phyloP scores from a whole-genome alignment of 2,113 vertebrate genomes.

The Aspiorhynchus laticeps region DNA sequence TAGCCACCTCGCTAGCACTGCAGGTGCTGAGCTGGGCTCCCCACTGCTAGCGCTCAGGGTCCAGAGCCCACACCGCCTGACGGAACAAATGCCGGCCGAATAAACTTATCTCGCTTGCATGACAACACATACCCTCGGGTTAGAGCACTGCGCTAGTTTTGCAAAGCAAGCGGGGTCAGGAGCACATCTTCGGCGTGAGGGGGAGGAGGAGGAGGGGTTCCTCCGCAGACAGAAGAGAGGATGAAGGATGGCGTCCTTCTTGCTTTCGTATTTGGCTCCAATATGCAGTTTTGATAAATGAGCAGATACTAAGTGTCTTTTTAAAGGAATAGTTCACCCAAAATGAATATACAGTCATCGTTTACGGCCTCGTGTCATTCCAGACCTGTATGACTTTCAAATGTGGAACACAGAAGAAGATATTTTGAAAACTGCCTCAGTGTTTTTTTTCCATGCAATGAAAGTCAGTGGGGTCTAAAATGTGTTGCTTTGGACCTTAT shows the following conservation, averaged over 20 bases:
- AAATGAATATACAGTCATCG: neutral
- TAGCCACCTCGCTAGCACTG: conserved; percentile 79
- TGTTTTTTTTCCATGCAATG: neutral
- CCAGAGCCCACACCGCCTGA: conserved; percentile 85
- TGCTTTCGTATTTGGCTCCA: conserved; percentile 39
- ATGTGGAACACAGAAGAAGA: neutral
- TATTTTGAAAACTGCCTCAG: neutral
- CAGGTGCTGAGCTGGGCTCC: conserved; percentile 80
- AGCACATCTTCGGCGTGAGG: conserved; percentile 55
- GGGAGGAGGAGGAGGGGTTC: conserved; percentile 31
- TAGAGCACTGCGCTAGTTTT: conserved; percentile 80
- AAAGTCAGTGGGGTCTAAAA: neutral
- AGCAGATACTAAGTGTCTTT: conserved; percentile 6
- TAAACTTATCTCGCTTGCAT: conserved; percentile 96
- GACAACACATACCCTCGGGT: conserved; percentile 88
- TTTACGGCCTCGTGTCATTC: neutral
- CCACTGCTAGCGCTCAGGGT: conserved; percentile 74
- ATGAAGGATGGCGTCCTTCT: conserved; percentile 35
- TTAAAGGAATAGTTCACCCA: conserved; percentile 16
- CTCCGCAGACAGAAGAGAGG: conserved; percentile 24
- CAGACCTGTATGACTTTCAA: neutral
- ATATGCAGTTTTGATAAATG: conserved; percentile 41
- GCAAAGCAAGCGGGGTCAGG: conserved; percentile 70
- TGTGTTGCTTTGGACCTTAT: neutral
- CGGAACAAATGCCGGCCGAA: conserved; percentile 92